Percentiles rank a stretch among this genome's conserved stretches.
These are phyloP conservation scores for Cataglyphis hispanica DNA, from an alignment of 1,140 invertebrate species.

Conservation along the genomic window DNA sequence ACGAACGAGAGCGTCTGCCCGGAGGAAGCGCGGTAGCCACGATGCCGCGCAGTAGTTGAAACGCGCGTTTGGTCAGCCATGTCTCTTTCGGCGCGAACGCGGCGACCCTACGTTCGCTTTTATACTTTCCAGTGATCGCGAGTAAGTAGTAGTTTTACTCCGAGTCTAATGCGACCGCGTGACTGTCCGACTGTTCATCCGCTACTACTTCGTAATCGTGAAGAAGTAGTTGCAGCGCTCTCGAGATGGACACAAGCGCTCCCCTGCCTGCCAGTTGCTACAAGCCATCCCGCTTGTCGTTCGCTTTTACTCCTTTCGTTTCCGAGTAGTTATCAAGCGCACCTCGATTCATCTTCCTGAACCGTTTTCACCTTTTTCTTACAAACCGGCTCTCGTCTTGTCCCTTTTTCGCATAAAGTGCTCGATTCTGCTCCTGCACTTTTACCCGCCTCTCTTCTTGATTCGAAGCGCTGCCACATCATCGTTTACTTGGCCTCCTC, in stretches of 20 bases:
- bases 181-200: neutral
- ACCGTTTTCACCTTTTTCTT: neutral
- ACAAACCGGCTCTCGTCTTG: slow-evolving; percentile 49
- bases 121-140: slow-evolving; percentile 36
- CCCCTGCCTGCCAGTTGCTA: neutral
- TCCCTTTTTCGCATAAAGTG: slow-evolving; percentile 28
- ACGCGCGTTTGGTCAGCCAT: slow-evolving; percentile 33
- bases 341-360: slow-evolving; percentile 41
- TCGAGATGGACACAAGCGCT: slow-evolving; percentile 4
- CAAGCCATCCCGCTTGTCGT: slow-evolving; percentile 13
- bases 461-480: slow-evolving; percentile 45
- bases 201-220: slow-evolving; percentile 13
- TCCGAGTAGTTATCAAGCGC: slow-evolving; percentile 52
- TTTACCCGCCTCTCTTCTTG: slow-evolving; percentile 8
- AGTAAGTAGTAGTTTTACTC: slow-evolving; percentile 24
- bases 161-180: neutral
- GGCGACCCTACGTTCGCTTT: slow-evolving; percentile 3
- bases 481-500: slow-evolving; percentile 91
- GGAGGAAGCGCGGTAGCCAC: slow-evolving; percentile 39
- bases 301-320: slow-evolving; percentile 19
- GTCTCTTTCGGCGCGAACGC: neutral
- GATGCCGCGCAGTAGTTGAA: slow-evolving; percentile 62
- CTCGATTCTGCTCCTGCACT: slow-evolving; percentile 36
- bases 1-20: slow-evolving; percentile 6
- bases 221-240: slow-evolving; percentile 7